Percentiles rank a stretch among this genome's conserved stretches.
Evolutionary conservation across 2,797 vertebrate genomes (phyloP).

Genomic region (Protosalanx chinensis): DNA sequence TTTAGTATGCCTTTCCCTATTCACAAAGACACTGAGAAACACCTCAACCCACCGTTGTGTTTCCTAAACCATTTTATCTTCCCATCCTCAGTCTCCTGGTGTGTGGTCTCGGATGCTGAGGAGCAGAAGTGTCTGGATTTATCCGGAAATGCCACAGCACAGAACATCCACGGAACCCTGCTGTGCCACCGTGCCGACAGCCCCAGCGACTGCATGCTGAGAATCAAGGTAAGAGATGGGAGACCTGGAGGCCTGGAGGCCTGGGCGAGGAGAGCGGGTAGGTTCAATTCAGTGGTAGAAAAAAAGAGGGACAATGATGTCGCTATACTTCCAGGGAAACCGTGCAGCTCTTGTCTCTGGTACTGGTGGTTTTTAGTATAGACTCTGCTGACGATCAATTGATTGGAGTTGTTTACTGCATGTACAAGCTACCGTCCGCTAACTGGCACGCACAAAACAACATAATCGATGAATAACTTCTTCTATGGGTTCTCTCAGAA

Average conservation of each 20-base stretch:
- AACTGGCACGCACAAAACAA: neutral
- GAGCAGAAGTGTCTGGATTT: slow-evolving; percentile 78
- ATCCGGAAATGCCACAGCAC: slow-evolving; percentile 67
- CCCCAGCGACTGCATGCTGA: slow-evolving; percentile 72
- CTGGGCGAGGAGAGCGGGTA: too few species aligned
- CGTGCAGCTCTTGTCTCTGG: too few species aligned
- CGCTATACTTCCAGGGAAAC: too few species aligned
- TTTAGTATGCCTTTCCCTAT: neutral
- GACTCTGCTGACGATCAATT: too few species aligned
- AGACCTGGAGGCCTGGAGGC: neutral
- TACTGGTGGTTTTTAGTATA: too few species aligned
- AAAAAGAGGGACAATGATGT: too few species aligned
- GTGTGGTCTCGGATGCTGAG: slow-evolving; percentile 69
- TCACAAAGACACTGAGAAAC: neutral
- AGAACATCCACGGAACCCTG: slow-evolving; percentile 66
- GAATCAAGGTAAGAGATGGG: slow-evolving; percentile 69
- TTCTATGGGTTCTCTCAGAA: slow-evolving; percentile 56
- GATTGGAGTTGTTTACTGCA: too few species aligned
- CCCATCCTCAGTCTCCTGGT: slow-evolving; percentile 71
- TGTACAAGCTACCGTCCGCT: neutral
- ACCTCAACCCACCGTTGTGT: neutral
- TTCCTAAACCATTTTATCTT: neutral
- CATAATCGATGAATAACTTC: neutral
- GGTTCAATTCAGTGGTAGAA: too few species aligned
- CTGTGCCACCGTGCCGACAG: slow-evolving; percentile 67